Conservation (phyloP, 2,888 invertebrate species). For the Catocala nupta region DNA sequence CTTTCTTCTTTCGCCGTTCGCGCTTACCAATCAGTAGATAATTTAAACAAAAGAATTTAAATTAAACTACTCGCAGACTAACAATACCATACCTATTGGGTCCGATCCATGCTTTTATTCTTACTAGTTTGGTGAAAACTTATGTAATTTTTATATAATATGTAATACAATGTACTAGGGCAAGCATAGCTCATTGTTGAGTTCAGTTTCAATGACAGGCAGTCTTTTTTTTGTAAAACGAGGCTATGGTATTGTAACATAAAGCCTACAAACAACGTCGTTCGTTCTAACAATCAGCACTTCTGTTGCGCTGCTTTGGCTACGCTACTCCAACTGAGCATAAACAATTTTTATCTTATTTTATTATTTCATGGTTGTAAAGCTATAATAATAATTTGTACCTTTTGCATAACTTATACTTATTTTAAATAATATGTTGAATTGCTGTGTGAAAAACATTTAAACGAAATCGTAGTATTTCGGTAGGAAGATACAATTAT, state of each 20-base stretch:
- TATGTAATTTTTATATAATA: too few relatives aligned
- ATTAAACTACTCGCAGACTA: background rate
- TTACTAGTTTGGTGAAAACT: too few relatives aligned
- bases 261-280: background rate
- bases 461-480: too few relatives aligned
- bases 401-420: background rate
- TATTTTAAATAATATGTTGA: too few relatives aligned
- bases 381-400: conserved; percentile 10
- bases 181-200: too few relatives aligned
- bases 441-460: too few relatives aligned
- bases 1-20: conserved; percentile 33
- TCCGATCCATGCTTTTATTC: too few relatives aligned
- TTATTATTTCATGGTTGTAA: conserved; percentile 42
- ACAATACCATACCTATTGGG: too few relatives aligned
- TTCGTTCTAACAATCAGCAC: conserved; percentile 34
- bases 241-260: background rate
- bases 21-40: conserved; percentile 30
- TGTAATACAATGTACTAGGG: too few relatives aligned
- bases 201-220: too few relatives aligned
- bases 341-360: conserved; percentile 45
- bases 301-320: conserved; percentile 32
- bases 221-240: background rate
- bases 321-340: conserved; percentile 38
- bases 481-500: too few relatives aligned
- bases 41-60: conserved; percentile 38